Conservation (phyloP, 2,888 invertebrate species). For the Stenolophus ochropezus region DNA sequence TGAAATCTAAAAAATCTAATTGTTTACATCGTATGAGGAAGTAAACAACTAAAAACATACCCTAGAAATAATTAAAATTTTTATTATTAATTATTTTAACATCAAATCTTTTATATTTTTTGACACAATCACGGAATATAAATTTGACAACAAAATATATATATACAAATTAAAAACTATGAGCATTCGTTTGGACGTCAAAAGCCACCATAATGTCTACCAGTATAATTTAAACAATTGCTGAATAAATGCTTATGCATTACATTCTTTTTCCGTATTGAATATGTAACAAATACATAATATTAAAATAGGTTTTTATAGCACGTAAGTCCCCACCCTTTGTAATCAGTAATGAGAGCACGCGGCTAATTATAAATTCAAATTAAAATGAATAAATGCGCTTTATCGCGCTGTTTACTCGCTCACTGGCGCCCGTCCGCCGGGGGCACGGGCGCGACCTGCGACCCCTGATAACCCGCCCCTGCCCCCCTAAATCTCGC, state of each 20-base stretch:
- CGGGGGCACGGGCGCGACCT: constrained; percentile 19
- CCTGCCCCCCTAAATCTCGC: not conserved
- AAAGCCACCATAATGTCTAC: too few relatives aligned
- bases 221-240: too few relatives aligned
- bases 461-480: constrained; percentile 1
- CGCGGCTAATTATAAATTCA: constrained; percentile 50
- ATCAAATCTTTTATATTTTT: too few relatives aligned
- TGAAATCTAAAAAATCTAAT: too few relatives aligned
- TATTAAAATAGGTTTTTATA: not conserved
- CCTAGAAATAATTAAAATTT: too few relatives aligned
- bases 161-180: too few relatives aligned
- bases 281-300: constrained; percentile 2
- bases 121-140: too few relatives aligned
- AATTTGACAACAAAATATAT: too few relatives aligned
- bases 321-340: not conserved
- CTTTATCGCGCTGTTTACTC: constrained; percentile 48
- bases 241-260: not conserved
- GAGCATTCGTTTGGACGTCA: too few relatives aligned
- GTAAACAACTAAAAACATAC: too few relatives aligned
- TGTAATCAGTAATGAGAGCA: constrained; percentile 36
- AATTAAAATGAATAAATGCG: constrained; percentile 46
- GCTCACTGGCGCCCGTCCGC: constrained; percentile 31
- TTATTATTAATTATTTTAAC: too few relatives aligned
- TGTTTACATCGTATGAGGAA: too few relatives aligned
- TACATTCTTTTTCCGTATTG: not conserved